These are phyloP conservation scores for Cranoglanis bouderius DNA, from an alignment of 2,113 vertebrate species.

Conservation along the genomic window DNA sequence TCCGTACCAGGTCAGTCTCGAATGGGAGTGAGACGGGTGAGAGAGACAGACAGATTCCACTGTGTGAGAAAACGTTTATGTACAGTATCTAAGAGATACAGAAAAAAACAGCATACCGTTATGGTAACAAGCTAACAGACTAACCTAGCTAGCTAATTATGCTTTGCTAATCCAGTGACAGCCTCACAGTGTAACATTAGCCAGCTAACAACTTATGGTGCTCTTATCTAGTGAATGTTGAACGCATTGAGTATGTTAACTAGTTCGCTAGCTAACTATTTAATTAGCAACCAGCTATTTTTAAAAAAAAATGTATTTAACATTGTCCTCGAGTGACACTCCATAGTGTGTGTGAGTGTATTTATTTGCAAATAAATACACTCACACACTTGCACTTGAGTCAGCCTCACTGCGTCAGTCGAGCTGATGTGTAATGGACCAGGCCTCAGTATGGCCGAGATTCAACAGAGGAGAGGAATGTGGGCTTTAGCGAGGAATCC, in stretches of 20 bases:
- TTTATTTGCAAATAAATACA: too few species aligned
- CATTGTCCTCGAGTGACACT: too few species aligned
- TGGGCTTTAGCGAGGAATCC: neutral
- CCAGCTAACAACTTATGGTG: neutral
- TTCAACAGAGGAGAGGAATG: neutral
- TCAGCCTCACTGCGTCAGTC: neutral
- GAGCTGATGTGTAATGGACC: neutral
- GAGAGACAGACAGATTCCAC: slow-evolving; percentile 37
- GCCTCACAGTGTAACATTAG: neutral
- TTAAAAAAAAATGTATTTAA: too few species aligned
- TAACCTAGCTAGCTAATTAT: neutral
- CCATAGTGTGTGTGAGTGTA: too few species aligned
- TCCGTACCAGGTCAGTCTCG: slow-evolving; percentile 88
- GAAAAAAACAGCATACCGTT: neutral
- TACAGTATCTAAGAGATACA: neutral
- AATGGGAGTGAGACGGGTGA: slow-evolving; percentile 25
- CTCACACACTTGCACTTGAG: too few species aligned
- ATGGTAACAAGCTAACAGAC: neutral
- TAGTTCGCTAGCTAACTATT: too few species aligned
- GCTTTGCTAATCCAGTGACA: neutral
- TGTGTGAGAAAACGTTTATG: neutral
- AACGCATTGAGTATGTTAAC: neutral
- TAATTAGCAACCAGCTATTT: neutral
- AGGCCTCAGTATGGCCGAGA: neutral
- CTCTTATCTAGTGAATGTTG: neutral